These are phyloP conservation scores for Hirudo medicinalis DNA, from an alignment of 1,140 invertebrate species.

Conservation along the genomic window DNA sequence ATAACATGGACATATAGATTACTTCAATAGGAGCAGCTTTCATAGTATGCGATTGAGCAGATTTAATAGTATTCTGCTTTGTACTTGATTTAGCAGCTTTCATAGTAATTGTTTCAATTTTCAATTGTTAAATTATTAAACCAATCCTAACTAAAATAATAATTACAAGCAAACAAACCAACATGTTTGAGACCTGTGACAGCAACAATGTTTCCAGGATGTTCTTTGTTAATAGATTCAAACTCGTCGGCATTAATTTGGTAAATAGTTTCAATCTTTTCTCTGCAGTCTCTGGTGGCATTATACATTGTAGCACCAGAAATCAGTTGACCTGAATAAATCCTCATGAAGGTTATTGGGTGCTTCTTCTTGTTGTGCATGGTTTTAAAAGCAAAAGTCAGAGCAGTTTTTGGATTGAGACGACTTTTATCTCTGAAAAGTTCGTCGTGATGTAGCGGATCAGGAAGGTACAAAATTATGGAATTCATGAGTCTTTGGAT, in stretches of 20 bases:
- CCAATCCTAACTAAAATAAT: too few species aligned
- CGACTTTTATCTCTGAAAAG: slow-evolving; percentile 17
- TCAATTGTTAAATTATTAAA: neutral
- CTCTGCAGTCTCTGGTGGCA: slow-evolving; percentile 50
- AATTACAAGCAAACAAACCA: neutral
- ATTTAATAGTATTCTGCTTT: too few species aligned
- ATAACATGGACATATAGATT: too few species aligned
- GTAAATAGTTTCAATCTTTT: slow-evolving; percentile 54
- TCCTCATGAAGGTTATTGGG: slow-evolving; percentile 67
- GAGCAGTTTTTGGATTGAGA: slow-evolving; percentile 46
- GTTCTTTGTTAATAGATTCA: slow-evolving; percentile 53
- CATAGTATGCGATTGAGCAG: too few species aligned
- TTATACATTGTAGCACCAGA: slow-evolving; percentile 62
- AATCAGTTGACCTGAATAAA: slow-evolving; percentile 68
- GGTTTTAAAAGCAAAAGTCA: slow-evolving; percentile 77
- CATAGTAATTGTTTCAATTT: too few species aligned
- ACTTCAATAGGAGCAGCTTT: too few species aligned
- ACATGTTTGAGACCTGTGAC: slow-evolving; percentile 62
- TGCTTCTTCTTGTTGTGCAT: slow-evolving; percentile 76
- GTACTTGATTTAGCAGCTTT: too few species aligned
- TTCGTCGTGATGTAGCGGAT: slow-evolving; percentile 52
- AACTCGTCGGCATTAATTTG: slow-evolving; percentile 74
- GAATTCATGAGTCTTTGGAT: slow-evolving; percentile 86
- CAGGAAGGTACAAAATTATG: slow-evolving; percentile 78
- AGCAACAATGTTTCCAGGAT: slow-evolving; percentile 75